These are phyloP conservation scores for Podarcis cretensis DNA, from an alignment of 2,113 vertebrate genomes.

Conservation along the genomic window DNA sequence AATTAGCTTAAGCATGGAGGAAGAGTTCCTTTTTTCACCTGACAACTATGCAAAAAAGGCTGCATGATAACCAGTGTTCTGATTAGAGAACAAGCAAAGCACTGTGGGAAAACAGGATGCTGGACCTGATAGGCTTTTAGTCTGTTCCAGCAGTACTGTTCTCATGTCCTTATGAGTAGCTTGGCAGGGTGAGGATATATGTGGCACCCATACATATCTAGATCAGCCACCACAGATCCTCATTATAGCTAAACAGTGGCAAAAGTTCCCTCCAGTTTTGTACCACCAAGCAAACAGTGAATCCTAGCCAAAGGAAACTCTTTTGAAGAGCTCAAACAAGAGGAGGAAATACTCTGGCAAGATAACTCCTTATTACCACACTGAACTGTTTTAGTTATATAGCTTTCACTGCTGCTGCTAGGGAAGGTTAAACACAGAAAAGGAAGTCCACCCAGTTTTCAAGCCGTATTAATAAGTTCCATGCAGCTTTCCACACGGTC, in stretches of 20 bases:
- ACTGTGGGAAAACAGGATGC: neutral
- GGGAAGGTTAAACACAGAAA: slow-evolving; percentile 31
- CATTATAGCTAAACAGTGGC: neutral
- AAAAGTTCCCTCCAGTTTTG: neutral
- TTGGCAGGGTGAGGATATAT: neutral
- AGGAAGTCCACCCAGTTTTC: slow-evolving; percentile 46
- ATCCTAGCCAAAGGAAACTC: slow-evolving; percentile 5
- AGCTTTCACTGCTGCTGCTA: neutral
- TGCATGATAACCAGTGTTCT: neutral
- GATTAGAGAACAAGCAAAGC: neutral
- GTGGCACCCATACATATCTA: neutral
- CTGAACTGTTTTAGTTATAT: neutral
- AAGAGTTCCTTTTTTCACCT: neutral
- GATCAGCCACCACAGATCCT: neutral
- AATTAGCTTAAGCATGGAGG: neutral
- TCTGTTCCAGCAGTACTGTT: neutral
- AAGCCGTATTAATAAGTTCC: slow-evolving; percentile 30
- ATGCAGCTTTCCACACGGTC: slow-evolving; percentile 22
- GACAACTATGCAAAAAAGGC: neutral
- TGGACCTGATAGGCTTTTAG: neutral
- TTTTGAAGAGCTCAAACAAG: slow-evolving; percentile 32
- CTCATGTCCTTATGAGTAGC: neutral
- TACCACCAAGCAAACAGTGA: neutral
- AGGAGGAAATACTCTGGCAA: slow-evolving; percentile 20
- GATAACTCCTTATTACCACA: neutral